Conservation (phyloP, 2,797 vertebrate genomes). For the Enteromius mattozi region DNA sequence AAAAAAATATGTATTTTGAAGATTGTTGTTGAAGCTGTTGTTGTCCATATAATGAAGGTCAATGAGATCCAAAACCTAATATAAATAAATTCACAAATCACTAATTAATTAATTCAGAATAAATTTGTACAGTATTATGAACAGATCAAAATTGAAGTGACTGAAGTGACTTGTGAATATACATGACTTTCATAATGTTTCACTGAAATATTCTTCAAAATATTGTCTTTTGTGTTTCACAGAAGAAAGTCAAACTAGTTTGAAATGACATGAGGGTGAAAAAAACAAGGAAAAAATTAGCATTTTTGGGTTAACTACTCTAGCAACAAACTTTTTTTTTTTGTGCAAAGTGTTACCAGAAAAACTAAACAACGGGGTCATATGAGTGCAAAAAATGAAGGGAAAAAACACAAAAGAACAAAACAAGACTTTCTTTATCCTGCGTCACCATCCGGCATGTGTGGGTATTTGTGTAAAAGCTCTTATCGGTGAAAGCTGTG, state of each 20-base stretch:
- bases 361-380: neutral
- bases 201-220: neutral
- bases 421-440: slow-evolving; percentile 22
- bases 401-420: too few species aligned
- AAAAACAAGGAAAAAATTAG: neutral
- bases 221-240: neutral
- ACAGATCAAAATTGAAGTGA: neutral
- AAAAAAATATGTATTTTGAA: neutral
- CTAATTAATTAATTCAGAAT: neutral
- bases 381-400: neutral
- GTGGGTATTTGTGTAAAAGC: slow-evolving; percentile 50
- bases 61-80: neutral
- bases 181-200: neutral
- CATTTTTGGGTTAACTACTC: neutral
- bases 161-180: neutral
- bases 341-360: neutral
- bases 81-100: neutral
- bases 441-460: slow-evolving; percentile 33
- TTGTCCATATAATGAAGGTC: neutral
- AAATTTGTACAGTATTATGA: neutral
- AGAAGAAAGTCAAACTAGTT: neutral
- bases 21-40: neutral
- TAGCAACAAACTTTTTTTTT: neutral
- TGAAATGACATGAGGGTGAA: neutral
- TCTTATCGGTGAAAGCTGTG: slow-evolving; percentile 51